Evolutionary conservation across 2,113 vertebrate genomes (phyloP), one percentile per base, ranked within the genome.

Genomic region (Cairina moschata): DNA sequence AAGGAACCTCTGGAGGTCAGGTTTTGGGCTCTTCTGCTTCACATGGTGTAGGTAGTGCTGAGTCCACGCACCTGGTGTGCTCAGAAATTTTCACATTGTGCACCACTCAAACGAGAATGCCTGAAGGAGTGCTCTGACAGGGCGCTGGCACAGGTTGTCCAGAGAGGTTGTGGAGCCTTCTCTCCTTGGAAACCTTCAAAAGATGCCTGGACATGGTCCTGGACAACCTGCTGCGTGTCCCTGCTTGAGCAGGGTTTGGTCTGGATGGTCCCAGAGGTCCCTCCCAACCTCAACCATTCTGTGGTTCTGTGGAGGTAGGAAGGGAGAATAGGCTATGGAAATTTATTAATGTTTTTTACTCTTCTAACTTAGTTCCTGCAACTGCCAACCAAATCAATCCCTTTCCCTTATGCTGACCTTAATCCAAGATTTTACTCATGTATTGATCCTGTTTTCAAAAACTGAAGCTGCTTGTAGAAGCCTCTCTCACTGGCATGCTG

Each of bases 1-100:
- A 26, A 36, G 22, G 23, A 23, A n/a, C 23, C 23, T 36, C 59
- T 62, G 59, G 15, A 26, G 23, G 59, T 62, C 23, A 26, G 23
- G 9, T 62, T 86, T 22, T 2, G 3, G 68, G 44, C 32, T 58
- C 68, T 50, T 90, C 46, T 82, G 46, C 40, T 78, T 56, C 50
- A 79, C 25, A 6, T 0, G 0, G 13, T 77, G 40, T 26, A 71
- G 23, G 29, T 17, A 38, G 12, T 11, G 21, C 59, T 74, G 18
- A 66, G 38, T 38, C 22, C 32, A 16, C 36, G 17, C 15, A 31
- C 40, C 28, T 31, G 7, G 6, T 31, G 18, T 66, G 28, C 40
- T 42, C 38, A 66, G 38, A 66, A 66, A 31, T 66, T 8, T 42
- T 31, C 38, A 38, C 10, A 12, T 9, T 29, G 29, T 65, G 26